A percentile compares a stretch with the other conserved stretches of the same genome.
Evolutionary conservation across 2,888 invertebrate species (phyloP).

Genomic region (Acanthococcus lagerstroemiae): DNA sequence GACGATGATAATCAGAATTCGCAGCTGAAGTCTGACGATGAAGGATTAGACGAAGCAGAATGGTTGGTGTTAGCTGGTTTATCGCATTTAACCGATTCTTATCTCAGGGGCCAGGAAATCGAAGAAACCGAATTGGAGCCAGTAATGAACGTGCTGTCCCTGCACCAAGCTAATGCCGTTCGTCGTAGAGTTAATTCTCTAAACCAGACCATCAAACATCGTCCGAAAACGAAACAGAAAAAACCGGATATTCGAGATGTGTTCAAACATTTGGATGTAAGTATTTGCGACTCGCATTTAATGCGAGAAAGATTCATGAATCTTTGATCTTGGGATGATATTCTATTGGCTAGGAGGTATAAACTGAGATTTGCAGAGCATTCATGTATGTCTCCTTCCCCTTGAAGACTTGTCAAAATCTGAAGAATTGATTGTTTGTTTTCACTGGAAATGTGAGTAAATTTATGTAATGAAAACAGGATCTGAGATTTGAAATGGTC

Average conservation of each 20-base stretch:
- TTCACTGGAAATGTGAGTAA: too few species aligned
- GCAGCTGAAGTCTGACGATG: slow-evolving; percentile 30
- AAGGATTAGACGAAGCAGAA: slow-evolving; percentile 63
- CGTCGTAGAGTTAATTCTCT: slow-evolving; percentile 61
- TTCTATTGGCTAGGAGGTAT: too few species aligned
- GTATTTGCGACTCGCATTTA: too few species aligned
- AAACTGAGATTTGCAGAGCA: too few species aligned
- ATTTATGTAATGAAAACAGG: too few species aligned
- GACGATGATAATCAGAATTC: slow-evolving; percentile 52
- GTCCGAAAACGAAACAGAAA: slow-evolving; percentile 46
- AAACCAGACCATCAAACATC: slow-evolving; percentile 62
- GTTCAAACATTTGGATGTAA: slow-evolving; percentile 69
- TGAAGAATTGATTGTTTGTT: too few species aligned
- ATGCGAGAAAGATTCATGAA: too few species aligned
- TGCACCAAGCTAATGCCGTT: slow-evolving; percentile 68
- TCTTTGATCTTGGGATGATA: too few species aligned
- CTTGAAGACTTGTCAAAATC: too few species aligned
- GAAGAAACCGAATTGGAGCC: slow-evolving; percentile 55
- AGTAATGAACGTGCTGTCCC: slow-evolving; percentile 47
- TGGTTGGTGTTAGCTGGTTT: slow-evolving; percentile 66
- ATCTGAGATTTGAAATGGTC: too few species aligned
- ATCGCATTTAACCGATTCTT: slow-evolving; percentile 57
- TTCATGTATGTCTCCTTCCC: too few species aligned
- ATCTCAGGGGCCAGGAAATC: slow-evolving; percentile 58
- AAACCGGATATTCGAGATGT: slow-evolving; percentile 75